These are phyloP conservation scores for Neolamprologus cancellatus DNA, from an alignment of 2,113 vertebrate genomes.

Conservation along the genomic window DNA sequence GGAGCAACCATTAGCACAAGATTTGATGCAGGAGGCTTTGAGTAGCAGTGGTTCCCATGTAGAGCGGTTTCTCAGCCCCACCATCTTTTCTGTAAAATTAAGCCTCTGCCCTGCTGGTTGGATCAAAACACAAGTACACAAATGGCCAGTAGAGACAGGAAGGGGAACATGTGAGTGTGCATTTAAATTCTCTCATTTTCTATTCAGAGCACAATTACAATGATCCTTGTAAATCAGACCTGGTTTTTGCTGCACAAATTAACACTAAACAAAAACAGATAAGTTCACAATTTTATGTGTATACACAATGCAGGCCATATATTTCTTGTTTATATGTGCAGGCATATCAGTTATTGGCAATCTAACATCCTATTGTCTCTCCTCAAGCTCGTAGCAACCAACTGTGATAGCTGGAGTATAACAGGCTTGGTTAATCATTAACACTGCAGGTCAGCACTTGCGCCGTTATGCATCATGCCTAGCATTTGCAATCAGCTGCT, in stretches of 20 bases:
- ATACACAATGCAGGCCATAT: background rate
- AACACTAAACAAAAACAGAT: background rate
- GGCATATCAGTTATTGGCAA: background rate
- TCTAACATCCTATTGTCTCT: slow-evolving; percentile 10
- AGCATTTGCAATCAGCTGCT: background rate
- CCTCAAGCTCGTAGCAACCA: slow-evolving; percentile 65
- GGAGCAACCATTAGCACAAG: slow-evolving; percentile 87
- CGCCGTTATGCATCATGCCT: background rate
- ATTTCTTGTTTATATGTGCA: background rate
- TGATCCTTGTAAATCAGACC: background rate
- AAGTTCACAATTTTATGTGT: background rate
- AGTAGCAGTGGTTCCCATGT: slow-evolving; percentile 87
- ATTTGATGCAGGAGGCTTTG: slow-evolving; percentile 86
- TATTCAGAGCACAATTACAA: background rate
- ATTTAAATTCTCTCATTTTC: slow-evolving; percentile 36
- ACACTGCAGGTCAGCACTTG: slow-evolving; percentile 38
- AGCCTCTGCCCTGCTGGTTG: background rate
- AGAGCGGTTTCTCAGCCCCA: slow-evolving; percentile 83
- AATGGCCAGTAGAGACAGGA: background rate
- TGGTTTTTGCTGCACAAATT: background rate
- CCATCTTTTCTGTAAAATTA: slow-evolving; percentile 72
- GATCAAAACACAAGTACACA: background rate
- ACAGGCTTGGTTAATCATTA: slow-evolving; percentile 65
- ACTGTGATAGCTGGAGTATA: slow-evolving; percentile 16
- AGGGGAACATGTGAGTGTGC: slow-evolving; percentile 22